phyloP scores from a whole-genome alignment of 2,113 vertebrate species.

The Dolichotis patagonum region DNA sequence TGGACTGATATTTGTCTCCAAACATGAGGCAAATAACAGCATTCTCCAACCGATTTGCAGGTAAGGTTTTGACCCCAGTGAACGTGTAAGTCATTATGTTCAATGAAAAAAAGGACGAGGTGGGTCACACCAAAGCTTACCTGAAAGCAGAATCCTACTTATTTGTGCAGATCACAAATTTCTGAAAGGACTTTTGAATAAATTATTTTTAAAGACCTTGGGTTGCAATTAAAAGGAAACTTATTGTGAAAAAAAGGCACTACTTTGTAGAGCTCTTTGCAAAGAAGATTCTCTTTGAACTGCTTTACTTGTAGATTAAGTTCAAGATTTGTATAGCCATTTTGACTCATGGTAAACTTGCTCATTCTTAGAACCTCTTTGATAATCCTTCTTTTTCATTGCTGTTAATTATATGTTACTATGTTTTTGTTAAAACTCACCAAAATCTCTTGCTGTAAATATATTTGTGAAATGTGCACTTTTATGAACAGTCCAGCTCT shows the following conservation, averaged over 20 bases:
- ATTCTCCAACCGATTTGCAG: neutral
- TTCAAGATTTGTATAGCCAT: neutral
- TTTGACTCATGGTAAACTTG: neutral
- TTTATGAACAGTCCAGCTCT: neutral
- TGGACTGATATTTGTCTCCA: neutral
- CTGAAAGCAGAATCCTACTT: neutral
- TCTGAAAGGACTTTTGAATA: neutral
- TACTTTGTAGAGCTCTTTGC: neutral
- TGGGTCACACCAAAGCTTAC: neutral
- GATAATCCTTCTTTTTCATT: neutral
- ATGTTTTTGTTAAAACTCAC: neutral
- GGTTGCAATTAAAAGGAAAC: neutral
- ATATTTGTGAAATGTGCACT: neutral
- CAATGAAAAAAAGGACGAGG: neutral
- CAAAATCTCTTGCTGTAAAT: neutral
- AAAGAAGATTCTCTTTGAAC: neutral
- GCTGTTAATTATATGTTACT: neutral
- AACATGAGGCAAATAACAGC: neutral
- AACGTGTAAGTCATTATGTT: slow-evolving; percentile 30
- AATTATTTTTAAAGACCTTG: neutral
- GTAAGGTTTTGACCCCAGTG: neutral
- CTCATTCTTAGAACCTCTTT: neutral
- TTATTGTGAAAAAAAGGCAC: neutral
- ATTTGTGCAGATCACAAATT: neutral
- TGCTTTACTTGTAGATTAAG: neutral